Percentiles rank a stretch among this genome's conserved stretches.
Evolutionary conservation across 2,888 invertebrate species (phyloP).

Genomic region (Nymphalis polychloros): DNA sequence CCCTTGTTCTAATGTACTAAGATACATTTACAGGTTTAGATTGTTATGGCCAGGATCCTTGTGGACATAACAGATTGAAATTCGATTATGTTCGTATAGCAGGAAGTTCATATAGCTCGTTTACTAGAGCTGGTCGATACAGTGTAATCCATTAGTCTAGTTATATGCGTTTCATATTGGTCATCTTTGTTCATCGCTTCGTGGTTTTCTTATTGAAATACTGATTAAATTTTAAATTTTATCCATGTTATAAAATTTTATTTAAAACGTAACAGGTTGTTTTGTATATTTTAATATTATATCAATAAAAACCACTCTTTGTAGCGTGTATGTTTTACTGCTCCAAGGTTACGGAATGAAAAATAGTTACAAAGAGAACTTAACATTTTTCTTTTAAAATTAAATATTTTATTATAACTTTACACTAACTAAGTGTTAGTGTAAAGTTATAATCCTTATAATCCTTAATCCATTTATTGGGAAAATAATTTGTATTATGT

Average conservation of each 20-base stretch:
- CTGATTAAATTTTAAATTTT: neutral
- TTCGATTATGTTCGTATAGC: conserved; percentile 29
- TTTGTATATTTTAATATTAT: conserved; percentile 1
- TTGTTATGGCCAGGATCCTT: conserved; percentile 35
- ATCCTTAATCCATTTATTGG: neutral
- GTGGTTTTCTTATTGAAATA: neutral
- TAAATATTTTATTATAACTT: neutral
- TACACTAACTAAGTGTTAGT: too few species aligned
- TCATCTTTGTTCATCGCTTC: conserved; percentile 11
- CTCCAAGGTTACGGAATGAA: conserved; percentile 2
- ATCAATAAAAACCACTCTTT: neutral
- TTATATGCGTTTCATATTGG: conserved; percentile 30
- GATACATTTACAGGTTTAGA: conserved; percentile 14
- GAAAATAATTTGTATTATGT: neutral
- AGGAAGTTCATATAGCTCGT: conserved; percentile 34
- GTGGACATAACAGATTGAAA: conserved; percentile 39
- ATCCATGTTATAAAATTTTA: neutral
- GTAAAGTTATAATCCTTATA: too few species aligned
- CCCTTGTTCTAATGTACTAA: conserved; percentile 26
- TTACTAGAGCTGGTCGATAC: conserved; percentile 29
- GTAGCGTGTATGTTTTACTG: neutral
- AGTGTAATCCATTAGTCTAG: conserved; percentile 38
- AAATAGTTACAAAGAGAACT: neutral
- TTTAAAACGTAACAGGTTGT: neutral
- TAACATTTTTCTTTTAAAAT: neutral